Base-by-base conservation (phyloP, 1,140 invertebrate genomes). In the Conus ventricosus region DNA sequence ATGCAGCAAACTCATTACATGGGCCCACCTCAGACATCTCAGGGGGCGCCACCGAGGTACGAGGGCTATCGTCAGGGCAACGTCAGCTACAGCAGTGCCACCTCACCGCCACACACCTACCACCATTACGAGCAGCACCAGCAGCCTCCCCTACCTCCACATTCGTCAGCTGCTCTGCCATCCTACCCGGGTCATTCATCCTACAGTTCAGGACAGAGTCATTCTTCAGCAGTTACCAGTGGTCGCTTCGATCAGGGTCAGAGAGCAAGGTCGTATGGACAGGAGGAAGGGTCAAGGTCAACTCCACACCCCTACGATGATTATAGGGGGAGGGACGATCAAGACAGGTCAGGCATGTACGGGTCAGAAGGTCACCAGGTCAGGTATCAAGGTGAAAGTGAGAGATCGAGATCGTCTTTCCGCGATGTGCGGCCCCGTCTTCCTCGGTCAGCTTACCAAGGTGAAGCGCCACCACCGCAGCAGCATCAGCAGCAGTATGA, bases 21-120 rank as follows among this genome's bases (percentile, higher is more conserved):
- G 51, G 39, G 13, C 23, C 80, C 80, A 54, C 39, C 80, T 5
- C 39, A 23, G 13, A 15, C 80, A 0, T 81, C 80, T 7, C 39
- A 81, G 8, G 80, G 39, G 39, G 80, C 17, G 4, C 76, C 76
- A 39, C 80, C 80, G 0, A 5, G 6, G 11, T 81, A 54, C 51
- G 27, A 81, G 0, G 15, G 8, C 20, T 25, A 17, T 13, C 76
- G 20, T 8, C 39, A 7, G 8, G 39, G 39, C 80, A 54, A 81
- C 80, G 15, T 54, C 80, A 81, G 80, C 53, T 81, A 81, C 80
- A 81, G 80, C 80, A 81, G 80, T 15, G 27, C 54, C 80, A 81
- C 51, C 0, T 81, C 80, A 23, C 80, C 80, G 4, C 80, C 80
- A 54, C 80, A 54, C 8, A 20, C 27, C 51, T 81, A 54, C 80